Conservation (phyloP, 2,888 invertebrate species). For the Vandiemenella viatica region DNA sequence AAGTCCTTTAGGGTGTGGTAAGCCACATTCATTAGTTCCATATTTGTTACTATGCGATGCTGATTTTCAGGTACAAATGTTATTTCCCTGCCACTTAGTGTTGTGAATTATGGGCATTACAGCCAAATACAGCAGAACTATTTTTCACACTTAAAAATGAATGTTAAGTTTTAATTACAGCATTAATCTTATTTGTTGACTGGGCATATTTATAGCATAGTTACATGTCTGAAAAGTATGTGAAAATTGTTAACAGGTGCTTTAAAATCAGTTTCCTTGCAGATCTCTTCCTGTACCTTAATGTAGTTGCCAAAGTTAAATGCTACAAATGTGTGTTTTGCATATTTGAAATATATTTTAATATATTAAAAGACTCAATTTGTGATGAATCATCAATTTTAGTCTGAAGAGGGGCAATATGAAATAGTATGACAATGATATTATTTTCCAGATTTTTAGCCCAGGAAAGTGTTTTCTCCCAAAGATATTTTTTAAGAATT, state of each 20-base stretch:
- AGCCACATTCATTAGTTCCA: too few relatives aligned
- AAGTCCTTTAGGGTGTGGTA: too few relatives aligned
- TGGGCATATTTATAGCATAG: neutral
- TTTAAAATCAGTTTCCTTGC: neutral
- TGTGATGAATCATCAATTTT: neutral
- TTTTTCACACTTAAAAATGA: neutral
- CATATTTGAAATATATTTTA: neutral
- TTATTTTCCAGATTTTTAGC: neutral
- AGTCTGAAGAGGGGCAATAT: neutral
- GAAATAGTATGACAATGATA: neutral
- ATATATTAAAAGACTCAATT: neutral
- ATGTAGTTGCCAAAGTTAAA: neutral
- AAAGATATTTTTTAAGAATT: constrained; percentile 16
- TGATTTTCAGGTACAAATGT: too few relatives aligned
- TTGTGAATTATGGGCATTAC: too few relatives aligned
- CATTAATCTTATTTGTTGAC: neutral
- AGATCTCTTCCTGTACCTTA: neutral
- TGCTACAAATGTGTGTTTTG: neutral
- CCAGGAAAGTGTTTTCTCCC: constrained; percentile 13
- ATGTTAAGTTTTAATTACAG: neutral
- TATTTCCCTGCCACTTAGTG: too few relatives aligned
- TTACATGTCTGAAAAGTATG: neutral
- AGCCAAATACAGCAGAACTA: too few relatives aligned
- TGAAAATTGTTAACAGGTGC: neutral
- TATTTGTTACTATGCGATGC: too few relatives aligned